Conservation (phyloP, 1,140 invertebrate genomes). For the Drosophila melanica region DNA sequence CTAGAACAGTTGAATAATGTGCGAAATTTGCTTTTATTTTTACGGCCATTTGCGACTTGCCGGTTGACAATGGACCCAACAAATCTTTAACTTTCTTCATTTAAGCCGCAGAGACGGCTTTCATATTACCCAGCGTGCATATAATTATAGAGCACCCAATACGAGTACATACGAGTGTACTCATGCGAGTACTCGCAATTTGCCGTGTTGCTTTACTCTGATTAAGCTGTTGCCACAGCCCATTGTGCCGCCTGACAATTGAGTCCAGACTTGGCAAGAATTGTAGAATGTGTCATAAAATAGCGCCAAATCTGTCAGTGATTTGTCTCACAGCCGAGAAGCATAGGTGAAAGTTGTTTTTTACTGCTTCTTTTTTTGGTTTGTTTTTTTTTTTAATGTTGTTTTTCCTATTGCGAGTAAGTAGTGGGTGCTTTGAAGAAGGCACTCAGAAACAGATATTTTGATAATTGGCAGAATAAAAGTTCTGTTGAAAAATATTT, state of each 20-base stretch:
- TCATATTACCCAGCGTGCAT: constrained; percentile 35
- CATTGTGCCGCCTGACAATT: constrained; percentile 33
- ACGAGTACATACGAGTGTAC: constrained; percentile 14
- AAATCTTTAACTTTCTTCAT: constrained; percentile 46
- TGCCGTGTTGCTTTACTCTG: constrained; percentile 27
- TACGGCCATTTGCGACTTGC: constrained; percentile 20
- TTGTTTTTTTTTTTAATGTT: constrained; percentile 1
- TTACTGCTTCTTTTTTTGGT: not conserved
- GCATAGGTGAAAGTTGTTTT: constrained; percentile 51
- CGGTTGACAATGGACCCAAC: constrained; percentile 22
- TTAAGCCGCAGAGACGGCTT: constrained; percentile 28
- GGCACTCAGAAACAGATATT: constrained; percentile 11
- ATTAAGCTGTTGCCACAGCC: constrained; percentile 38
- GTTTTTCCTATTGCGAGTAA: constrained; percentile 5
- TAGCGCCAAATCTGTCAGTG: constrained; percentile 27
- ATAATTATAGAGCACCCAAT: constrained; percentile 43
- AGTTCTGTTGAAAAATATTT: constrained; percentile 8
- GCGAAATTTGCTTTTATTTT: constrained; percentile 51
- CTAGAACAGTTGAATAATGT: constrained; percentile 54
- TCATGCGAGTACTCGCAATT: constrained; percentile 14
- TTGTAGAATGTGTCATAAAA: constrained; percentile 43
- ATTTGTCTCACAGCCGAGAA: constrained; percentile 29
- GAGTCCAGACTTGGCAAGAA: constrained; percentile 18
- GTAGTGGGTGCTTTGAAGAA: constrained; percentile 2
- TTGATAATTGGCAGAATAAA: constrained; percentile 19